Percentiles rank a stretch among this genome's conserved stretches.
Conservation (phyloP, 2,797 vertebrate species). For the Leuciscus waleckii region DNA sequence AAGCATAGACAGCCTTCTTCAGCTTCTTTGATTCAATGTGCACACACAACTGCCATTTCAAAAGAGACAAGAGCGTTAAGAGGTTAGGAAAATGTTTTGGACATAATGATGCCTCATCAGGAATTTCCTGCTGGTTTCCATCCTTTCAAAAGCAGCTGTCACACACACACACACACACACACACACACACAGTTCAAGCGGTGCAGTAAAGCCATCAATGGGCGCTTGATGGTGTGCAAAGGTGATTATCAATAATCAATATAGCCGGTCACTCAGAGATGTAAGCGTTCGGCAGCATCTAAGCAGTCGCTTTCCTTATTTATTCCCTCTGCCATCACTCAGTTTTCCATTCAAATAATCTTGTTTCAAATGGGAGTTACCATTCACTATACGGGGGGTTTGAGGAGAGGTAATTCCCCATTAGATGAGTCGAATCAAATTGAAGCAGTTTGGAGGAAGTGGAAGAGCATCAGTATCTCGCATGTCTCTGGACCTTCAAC, state of each 20-base stretch:
- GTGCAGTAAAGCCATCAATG: constrained; percentile 30
- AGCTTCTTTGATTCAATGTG: background rate
- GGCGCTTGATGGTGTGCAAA: constrained; percentile 42
- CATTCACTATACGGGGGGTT: background rate
- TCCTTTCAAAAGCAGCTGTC: constrained; percentile 50
- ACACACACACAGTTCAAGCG: constrained; percentile 19
- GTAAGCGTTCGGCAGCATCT: background rate
- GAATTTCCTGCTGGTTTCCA: constrained; percentile 46
- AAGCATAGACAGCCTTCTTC: background rate
- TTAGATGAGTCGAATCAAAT: constrained; percentile 27
- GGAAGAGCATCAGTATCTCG: constrained; percentile 35
- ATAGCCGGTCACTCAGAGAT: constrained; percentile 61
- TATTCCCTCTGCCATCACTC: constrained; percentile 53
- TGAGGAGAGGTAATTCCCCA: constrained; percentile 35
- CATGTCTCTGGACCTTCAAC: constrained; percentile 33
- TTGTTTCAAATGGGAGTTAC: constrained; percentile 57
- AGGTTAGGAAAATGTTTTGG: constrained; percentile 47
- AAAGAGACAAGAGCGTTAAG: background rate
- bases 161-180: constrained; percentile 26
- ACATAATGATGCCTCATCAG: constrained; percentile 38
- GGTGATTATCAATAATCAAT: constrained; percentile 78
- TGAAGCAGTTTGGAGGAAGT: constrained; percentile 24
- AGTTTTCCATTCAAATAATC: constrained; percentile 52
- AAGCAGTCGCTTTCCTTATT: constrained; percentile 42
- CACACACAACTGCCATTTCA: background rate